phyloP scores from a whole-genome alignment of 2,113 vertebrate genomes.

The Terrapene triunguis region DNA sequence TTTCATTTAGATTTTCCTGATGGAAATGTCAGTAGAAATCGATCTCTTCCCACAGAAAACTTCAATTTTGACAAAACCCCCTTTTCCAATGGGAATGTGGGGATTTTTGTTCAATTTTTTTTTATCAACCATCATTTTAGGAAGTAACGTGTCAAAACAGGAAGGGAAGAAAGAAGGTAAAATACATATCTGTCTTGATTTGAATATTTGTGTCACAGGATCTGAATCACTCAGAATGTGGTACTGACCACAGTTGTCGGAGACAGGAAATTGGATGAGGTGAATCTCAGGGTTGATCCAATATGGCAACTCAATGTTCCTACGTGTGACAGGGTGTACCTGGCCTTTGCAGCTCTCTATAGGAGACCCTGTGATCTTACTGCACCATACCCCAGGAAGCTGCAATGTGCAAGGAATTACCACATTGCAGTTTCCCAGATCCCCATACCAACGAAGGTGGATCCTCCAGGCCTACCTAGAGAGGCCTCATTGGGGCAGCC shows the following conservation, averaged over 20 bases:
- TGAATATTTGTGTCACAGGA: not conserved
- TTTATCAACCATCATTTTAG: not conserved
- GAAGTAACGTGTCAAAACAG: not conserved
- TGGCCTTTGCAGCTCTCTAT: too few relatives aligned
- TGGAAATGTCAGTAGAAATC: not conserved
- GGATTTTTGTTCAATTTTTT: not conserved
- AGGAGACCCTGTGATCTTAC: too few relatives aligned
- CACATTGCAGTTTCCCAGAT: too few relatives aligned
- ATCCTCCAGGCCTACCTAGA: not conserved
- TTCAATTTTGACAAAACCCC: not conserved
- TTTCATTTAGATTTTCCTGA: not conserved
- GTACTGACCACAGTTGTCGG: not conserved
- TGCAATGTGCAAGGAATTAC: too few relatives aligned
- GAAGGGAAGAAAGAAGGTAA: not conserved
- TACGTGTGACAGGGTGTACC: too few relatives aligned
- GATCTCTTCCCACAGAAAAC: not conserved
- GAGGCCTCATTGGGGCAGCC: not conserved
- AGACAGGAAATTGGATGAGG: too few relatives aligned
- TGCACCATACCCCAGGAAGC: too few relatives aligned
- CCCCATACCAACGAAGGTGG: not conserved
- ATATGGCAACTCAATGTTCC: too few relatives aligned
- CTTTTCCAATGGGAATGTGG: not conserved
- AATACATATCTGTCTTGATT: not conserved
- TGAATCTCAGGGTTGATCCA: not conserved
- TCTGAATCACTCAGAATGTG: not conserved